phyloP scores from a whole-genome alignment of 2,113 vertebrate species.

The Paradoxurus hermaphroditus region DNA sequence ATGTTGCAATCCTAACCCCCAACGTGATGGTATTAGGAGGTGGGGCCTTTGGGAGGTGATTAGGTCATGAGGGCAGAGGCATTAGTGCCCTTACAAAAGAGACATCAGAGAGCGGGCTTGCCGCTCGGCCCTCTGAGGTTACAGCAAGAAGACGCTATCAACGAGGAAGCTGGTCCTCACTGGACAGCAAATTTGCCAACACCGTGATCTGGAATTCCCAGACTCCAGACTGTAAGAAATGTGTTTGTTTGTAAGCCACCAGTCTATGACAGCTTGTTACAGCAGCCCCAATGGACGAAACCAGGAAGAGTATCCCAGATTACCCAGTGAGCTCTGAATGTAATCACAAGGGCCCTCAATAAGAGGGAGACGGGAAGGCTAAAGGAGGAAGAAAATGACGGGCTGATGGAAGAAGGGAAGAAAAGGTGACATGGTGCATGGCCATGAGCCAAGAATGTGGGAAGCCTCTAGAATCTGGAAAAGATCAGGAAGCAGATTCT shows the following conservation, averaged over 20 bases:
- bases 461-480: not conserved
- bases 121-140: not conserved
- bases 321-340: not conserved
- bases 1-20: not conserved
- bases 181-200: not conserved
- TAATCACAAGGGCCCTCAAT: not conserved
- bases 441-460: not conserved
- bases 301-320: not conserved
- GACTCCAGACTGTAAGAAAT: not conserved
- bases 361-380: not conserved
- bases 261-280: not conserved
- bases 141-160: not conserved
- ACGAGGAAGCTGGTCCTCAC: not conserved
- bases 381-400: not conserved
- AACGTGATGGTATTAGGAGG: not conserved
- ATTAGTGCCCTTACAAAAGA: not conserved
- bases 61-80: not conserved
- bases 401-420: not conserved
- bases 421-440: not conserved
- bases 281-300: not conserved
- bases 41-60: not conserved
- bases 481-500: not conserved
- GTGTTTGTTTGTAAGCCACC: not conserved
- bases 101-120: not conserved
- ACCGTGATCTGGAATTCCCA: not conserved